phyloP scores from a whole-genome alignment of 2,113 vertebrate genomes.

The Cyrtonyx montezumae region DNA sequence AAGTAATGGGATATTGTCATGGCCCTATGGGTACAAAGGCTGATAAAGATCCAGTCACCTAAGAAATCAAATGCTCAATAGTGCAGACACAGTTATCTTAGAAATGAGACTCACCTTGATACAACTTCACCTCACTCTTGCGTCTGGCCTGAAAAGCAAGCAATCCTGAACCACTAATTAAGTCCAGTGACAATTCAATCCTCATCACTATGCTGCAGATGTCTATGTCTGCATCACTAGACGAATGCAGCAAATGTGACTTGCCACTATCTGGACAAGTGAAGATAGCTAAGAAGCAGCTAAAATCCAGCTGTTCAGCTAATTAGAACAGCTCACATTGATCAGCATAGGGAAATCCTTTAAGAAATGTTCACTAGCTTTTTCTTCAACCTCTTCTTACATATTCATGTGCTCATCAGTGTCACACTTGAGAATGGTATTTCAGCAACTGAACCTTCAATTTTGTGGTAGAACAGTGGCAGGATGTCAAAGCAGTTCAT shows the following conservation, averaged over 20 bases:
- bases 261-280: slow-evolving; percentile 18
- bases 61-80: neutral
- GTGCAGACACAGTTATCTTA: neutral
- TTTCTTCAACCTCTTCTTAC: slow-evolving; percentile 27
- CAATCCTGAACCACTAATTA: slow-evolving; percentile 15
- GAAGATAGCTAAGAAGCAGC: slow-evolving; percentile 33
- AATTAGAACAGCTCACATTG: slow-evolving; percentile 47
- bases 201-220: slow-evolving; percentile 34
- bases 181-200: neutral
- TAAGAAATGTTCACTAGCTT: slow-evolving; percentile 36
- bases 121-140: neutral
- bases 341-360: slow-evolving; percentile 39
- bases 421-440: neutral
- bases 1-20: neutral
- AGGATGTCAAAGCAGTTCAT: slow-evolving; percentile 46
- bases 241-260: neutral
- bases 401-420: slow-evolving; percentile 54
- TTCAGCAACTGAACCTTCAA: slow-evolving; percentile 28
- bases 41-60: neutral
- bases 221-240: neutral
- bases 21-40: neutral
- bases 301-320: slow-evolving; percentile 54
- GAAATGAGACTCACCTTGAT: neutral
- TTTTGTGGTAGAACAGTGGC: slow-evolving; percentile 22
- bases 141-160: neutral